phyloP scores from a whole-genome alignment of 2,888 invertebrate genomes.

The Gymnoscelis rufifasciata region DNA sequence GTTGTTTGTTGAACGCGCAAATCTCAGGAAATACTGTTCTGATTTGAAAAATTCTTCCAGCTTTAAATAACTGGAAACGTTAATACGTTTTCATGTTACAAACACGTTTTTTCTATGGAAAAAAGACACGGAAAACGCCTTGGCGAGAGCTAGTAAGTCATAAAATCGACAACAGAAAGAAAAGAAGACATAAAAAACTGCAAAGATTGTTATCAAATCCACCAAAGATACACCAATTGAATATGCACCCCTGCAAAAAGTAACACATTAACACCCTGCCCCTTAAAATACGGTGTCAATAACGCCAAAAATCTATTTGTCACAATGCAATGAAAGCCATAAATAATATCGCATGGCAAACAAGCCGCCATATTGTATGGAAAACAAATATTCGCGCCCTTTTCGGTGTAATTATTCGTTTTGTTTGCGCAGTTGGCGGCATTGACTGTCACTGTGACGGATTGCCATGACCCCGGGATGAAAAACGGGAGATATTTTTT shows the following conservation, averaged over 20 bases:
- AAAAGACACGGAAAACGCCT: too few relatives aligned
- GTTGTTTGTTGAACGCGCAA: too few relatives aligned
- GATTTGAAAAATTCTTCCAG: too few relatives aligned
- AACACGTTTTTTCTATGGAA: too few relatives aligned
- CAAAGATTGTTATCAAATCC: slow-evolving; percentile 10
- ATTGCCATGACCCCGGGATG: slow-evolving; percentile 38
- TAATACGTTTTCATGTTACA: too few relatives aligned
- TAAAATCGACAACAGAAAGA: too few relatives aligned
- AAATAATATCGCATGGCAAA: slow-evolving; percentile 61
- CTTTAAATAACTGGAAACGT: too few relatives aligned
- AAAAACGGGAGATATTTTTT: slow-evolving; percentile 16
- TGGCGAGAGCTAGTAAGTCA: too few relatives aligned
- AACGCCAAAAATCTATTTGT: slow-evolving; percentile 58
- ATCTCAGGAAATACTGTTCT: too few relatives aligned
- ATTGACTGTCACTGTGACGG: slow-evolving; percentile 55
- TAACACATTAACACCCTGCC: slow-evolving; percentile 32
- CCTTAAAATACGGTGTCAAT: slow-evolving; percentile 48
- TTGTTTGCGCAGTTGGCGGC: slow-evolving; percentile 68
- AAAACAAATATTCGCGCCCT: slow-evolving; percentile 68
- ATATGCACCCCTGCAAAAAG: slow-evolving; percentile 23
- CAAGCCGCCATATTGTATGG: slow-evolving; percentile 53
- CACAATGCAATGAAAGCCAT: slow-evolving; percentile 54
- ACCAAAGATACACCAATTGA: slow-evolving; percentile 2
- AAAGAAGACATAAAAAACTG: too few relatives aligned
- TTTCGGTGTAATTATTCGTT: slow-evolving; percentile 42